These are phyloP conservation scores for Alfaro cultratus DNA, from an alignment of 2,797 vertebrate genomes.

Conservation along the genomic window DNA sequence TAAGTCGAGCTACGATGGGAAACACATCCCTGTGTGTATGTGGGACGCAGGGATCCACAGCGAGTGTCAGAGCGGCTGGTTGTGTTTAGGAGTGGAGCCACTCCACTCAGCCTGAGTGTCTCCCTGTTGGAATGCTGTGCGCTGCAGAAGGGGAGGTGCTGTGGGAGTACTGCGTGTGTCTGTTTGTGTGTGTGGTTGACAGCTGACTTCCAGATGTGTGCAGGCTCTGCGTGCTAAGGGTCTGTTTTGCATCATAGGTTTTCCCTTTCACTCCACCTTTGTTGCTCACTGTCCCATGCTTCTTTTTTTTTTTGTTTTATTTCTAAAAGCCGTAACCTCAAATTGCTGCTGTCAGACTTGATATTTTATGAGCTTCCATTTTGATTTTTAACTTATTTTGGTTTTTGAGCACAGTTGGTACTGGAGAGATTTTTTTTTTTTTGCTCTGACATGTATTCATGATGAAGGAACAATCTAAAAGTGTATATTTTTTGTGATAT, in stretches of 20 bases:
- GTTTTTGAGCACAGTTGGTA: not conserved
- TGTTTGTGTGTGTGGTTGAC: constrained; percentile 69
- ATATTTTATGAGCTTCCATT: not conserved
- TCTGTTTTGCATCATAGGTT: constrained; percentile 80
- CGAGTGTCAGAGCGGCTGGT: constrained; percentile 75
- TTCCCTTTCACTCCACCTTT: constrained; percentile 48
- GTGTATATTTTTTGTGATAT: not conserved
- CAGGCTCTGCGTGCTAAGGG: constrained; percentile 61
- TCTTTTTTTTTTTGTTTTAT: constrained; percentile 20
- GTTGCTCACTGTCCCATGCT: constrained; percentile 23
- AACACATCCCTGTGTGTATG: constrained; percentile 43
- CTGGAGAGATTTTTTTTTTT: not conserved
- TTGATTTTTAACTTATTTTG: not conserved
- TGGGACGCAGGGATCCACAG: constrained; percentile 51
- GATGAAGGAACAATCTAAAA: not conserved
- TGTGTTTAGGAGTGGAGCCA: constrained; percentile 83
- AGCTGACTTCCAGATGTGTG: constrained; percentile 87
- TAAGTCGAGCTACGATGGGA: constrained; percentile 42
- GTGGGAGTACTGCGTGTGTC: constrained; percentile 51
- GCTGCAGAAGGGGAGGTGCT: constrained; percentile 73
- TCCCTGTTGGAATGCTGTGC: constrained; percentile 82
- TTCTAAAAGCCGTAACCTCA: not conserved
- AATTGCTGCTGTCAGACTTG: constrained; percentile 1
- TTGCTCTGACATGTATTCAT: not conserved
- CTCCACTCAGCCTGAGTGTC: constrained; percentile 83